Conservation (phyloP, 2,888 invertebrate species). For the Ophioninae sp. region DNA sequence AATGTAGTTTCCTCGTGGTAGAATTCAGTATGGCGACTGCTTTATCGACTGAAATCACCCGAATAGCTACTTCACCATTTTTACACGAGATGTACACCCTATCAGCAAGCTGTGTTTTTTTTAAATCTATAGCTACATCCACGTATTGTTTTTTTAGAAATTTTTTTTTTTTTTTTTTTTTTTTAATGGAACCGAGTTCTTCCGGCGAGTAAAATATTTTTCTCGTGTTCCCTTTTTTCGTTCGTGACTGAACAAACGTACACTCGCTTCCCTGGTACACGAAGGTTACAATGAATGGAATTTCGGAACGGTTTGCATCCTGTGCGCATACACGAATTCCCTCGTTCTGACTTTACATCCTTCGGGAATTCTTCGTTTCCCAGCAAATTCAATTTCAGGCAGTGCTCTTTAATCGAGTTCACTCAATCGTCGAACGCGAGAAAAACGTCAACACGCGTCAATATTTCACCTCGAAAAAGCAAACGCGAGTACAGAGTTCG, state of each 20-base stretch:
- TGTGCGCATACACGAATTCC: not conserved
- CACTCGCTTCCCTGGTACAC: not conserved
- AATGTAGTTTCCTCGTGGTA: not conserved
- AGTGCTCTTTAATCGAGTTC: not conserved
- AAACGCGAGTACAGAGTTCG: not conserved
- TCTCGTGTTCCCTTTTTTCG: not conserved
- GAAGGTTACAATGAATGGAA: conserved; percentile 1
- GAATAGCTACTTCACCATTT: conserved; percentile 13
- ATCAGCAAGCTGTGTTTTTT: not conserved
- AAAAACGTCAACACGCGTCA: not conserved
- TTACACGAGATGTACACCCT: conserved; percentile 25
- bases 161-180: not conserved
- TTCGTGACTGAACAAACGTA: not conserved
- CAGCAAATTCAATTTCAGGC: not conserved
- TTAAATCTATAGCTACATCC: not conserved
- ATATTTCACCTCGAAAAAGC: not conserved
- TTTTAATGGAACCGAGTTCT: not conserved
- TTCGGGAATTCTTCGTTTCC: conserved; percentile 2
- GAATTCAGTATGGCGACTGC: conserved; percentile 2
- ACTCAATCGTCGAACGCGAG: not conserved
- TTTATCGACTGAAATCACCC: conserved; percentile 39
- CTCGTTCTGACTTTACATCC: not conserved
- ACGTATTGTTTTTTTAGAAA: not conserved
- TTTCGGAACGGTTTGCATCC: conserved; percentile 6
- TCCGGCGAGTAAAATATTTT: not conserved